These are phyloP conservation scores for Schlechtendalia chinensis DNA, from an alignment of 1,140 invertebrate species.

Conservation along the genomic window DNA sequence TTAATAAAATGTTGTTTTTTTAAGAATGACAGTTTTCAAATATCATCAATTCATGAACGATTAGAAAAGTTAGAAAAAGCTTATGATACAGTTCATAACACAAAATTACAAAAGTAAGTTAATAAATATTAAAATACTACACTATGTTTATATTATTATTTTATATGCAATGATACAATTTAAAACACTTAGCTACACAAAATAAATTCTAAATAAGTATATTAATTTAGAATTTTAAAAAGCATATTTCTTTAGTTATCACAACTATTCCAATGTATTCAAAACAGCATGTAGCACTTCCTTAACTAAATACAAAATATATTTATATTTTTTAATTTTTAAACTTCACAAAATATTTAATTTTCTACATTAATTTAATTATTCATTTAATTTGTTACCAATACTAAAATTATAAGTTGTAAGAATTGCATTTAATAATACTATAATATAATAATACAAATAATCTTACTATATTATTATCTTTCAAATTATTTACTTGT, in stretches of 20 bases:
- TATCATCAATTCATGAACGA: conserved; percentile 17
- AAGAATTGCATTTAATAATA: too few species aligned
- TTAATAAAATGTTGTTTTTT: neutral
- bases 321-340: too few species aligned
- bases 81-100: neutral
- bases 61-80: conserved; percentile 36
- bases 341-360: too few species aligned
- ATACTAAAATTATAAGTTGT: neutral
- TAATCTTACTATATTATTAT: neutral
- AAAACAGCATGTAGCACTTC: too few species aligned
- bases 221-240: neutral
- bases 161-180: neutral
- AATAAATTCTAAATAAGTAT: neutral
- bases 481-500: neutral
- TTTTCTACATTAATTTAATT: neutral
- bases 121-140: neutral
- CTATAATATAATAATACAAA: too few species aligned
- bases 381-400: neutral
- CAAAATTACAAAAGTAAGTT: conserved; percentile 23
- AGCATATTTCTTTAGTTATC: neutral
- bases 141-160: too few species aligned
- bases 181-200: too few species aligned
- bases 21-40: neutral
- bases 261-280: neutral
- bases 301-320: too few species aligned